phyloP scores from a whole-genome alignment of 1,140 invertebrate species.

The Zophobas atratus region DNA sequence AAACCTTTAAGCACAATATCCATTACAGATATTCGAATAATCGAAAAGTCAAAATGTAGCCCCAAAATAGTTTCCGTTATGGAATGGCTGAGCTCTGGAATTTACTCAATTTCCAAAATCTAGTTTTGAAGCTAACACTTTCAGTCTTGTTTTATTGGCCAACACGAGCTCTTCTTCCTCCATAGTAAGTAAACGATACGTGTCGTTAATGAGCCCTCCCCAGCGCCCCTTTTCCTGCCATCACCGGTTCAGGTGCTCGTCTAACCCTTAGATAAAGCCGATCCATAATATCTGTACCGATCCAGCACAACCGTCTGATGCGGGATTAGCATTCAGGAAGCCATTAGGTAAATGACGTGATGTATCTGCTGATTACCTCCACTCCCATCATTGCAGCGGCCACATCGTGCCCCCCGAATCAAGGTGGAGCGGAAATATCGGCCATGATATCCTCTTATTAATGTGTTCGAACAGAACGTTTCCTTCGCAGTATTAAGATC shows the following conservation, averaged over 20 bases:
- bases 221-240: constrained; percentile 3
- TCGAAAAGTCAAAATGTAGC: too few species aligned
- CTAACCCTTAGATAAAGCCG: constrained; percentile 7
- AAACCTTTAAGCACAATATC: too few species aligned
- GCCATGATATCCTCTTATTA: constrained; percentile 49
- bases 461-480: constrained; percentile 43
- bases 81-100: too few species aligned
- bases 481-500: constrained; percentile 1
- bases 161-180: too few species aligned
- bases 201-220: neutral
- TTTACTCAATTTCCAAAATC: too few species aligned
- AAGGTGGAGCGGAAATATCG: constrained; percentile 49
- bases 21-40: too few species aligned
- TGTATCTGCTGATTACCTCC: constrained; percentile 65
- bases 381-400: constrained; percentile 39
- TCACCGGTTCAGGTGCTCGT: constrained; percentile 20
- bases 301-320: constrained; percentile 50
- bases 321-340: constrained; percentile 67
- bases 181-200: too few species aligned
- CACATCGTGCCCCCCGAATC: constrained; percentile 35
- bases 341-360: constrained; percentile 67
- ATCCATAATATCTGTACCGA: constrained; percentile 11
- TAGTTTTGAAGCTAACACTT: too few species aligned
- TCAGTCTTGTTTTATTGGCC: too few species aligned
- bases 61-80: too few species aligned